These are phyloP conservation scores for Sminthopsis crassicaudata DNA, from an alignment of 2,113 vertebrate genomes.

Conservation along the genomic window DNA sequence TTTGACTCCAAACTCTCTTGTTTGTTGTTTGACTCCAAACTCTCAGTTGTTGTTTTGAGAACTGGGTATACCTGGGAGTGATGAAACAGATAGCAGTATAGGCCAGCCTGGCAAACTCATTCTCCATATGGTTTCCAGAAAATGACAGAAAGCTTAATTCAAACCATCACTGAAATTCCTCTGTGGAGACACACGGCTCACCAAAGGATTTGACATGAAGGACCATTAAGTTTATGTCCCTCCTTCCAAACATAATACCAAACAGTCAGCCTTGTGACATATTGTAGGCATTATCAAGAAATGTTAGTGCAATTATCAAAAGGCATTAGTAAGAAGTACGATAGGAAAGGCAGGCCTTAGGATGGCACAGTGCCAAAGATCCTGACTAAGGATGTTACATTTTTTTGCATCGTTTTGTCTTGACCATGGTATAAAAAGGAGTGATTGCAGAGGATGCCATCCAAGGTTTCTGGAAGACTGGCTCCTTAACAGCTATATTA, in stretches of 20 bases:
- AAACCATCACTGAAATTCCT: conserved; percentile 52
- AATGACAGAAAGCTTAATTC: conserved; percentile 36
- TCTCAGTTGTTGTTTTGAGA: conserved; percentile 22
- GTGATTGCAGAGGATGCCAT: conserved; percentile 31
- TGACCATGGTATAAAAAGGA: neutral
- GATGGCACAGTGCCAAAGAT: neutral
- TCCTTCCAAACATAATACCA: conserved; percentile 42
- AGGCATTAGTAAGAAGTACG: conserved; percentile 41
- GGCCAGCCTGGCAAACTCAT: neutral
- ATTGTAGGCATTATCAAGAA: conserved; percentile 58
- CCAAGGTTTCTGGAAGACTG: conserved; percentile 49
- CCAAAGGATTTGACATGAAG: conserved; percentile 36
- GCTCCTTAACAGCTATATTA: conserved; percentile 47
- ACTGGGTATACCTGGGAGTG: conserved; percentile 36
- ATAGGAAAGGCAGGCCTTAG: neutral
- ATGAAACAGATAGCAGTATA: neutral
- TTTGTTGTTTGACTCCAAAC: conserved; percentile 12
- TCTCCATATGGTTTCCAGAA: conserved; percentile 42
- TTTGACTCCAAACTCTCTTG: neutral
- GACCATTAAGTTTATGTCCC: conserved; percentile 39
- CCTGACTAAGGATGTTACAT: conserved; percentile 26
- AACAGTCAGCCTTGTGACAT: conserved; percentile 40
- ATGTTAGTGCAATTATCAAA: conserved; percentile 49
- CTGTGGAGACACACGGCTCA: conserved; percentile 28
- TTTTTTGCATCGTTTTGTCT: neutral